Conservation (phyloP, 2,113 vertebrate genomes). For the Channa maculata region DNA sequence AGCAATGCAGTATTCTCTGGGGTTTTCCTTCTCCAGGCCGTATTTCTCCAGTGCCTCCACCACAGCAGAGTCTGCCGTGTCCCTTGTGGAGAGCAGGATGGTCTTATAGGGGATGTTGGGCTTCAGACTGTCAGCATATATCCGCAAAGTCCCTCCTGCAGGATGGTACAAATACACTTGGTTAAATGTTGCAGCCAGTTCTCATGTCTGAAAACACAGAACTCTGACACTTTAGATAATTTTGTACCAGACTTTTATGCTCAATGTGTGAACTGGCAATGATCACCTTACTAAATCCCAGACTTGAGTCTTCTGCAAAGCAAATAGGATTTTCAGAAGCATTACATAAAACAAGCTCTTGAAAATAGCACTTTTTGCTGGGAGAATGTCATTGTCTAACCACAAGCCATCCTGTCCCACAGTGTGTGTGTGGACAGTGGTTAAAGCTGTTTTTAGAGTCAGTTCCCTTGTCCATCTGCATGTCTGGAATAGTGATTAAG, state of each 20-base stretch:
- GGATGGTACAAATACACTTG: not conserved
- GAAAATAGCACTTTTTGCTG: constrained; percentile 45
- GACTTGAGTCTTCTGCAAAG: constrained; percentile 36
- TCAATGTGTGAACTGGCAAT: constrained; percentile 37
- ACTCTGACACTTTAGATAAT: not conserved
- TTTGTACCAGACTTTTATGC: not conserved
- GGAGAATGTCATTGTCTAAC: constrained; percentile 50
- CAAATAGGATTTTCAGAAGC: constrained; percentile 43
- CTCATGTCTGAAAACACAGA: no score
- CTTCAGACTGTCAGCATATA: constrained; percentile 97
- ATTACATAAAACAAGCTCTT: constrained; percentile 40
- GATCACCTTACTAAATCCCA: constrained; percentile 49
- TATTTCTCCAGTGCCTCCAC: constrained; percentile 98
- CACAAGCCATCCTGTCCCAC: constrained; percentile 40
- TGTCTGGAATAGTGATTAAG: constrained; percentile 56
- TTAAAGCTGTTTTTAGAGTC: constrained; percentile 55
- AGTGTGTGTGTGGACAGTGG: constrained; percentile 30
- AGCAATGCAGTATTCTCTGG: constrained; percentile 96
- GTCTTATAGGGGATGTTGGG: constrained; percentile 99
- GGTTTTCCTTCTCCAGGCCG: constrained; percentile 95
- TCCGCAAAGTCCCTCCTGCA: constrained; percentile 93
- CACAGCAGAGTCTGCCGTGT: constrained; percentile 95
- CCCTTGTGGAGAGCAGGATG: constrained; percentile 95
- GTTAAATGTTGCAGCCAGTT: not conserved
- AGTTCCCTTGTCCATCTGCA: constrained; percentile 59